phyloP scores from a whole-genome alignment of 30 jellyfish, hydroid and myxozoan species.

The Pseudorhiza aurosa region DNA sequence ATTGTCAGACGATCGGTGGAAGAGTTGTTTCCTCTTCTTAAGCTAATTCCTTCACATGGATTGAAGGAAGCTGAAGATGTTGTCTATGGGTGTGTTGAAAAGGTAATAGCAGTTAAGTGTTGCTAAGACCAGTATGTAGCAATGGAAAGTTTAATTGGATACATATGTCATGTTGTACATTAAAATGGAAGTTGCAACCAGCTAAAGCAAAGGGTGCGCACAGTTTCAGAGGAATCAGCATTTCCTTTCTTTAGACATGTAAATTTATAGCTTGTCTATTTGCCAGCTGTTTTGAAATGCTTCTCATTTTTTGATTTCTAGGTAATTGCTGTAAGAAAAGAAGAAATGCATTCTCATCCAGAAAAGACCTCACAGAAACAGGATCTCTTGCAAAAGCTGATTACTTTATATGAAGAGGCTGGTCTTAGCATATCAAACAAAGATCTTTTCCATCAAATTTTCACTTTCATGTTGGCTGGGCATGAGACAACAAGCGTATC shows the following conservation, averaged over 20 bases:
- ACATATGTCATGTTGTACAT: no score
- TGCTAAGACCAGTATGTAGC: background rate
- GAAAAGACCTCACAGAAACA: background rate
- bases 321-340: slow-evolving; percentile 15
- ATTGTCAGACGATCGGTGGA: slow-evolving; percentile 13
- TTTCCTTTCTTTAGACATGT: no score
- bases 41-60: slow-evolving; percentile 41
- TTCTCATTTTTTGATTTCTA: background rate
- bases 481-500: slow-evolving; percentile 67
- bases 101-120: background rate
- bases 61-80: slow-evolving; percentile 29
- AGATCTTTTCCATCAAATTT: slow-evolving; percentile 45
- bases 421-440: slow-evolving; percentile 25
- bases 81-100: slow-evolving; percentile 21
- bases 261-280: no score
- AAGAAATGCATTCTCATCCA: background rate
- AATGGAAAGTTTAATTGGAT: no score
- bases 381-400: slow-evolving; percentile 28
- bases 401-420: slow-evolving; percentile 31
- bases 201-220: no score
- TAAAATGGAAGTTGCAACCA: no score
- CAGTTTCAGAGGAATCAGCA: background rate
- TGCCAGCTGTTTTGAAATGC: no score
- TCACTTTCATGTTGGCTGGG: slow-evolving; percentile 68
- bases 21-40: slow-evolving; percentile 25